A percentile compares a stretch with the other conserved stretches of the same genome.
Conservation (phyloP, 2,113 vertebrate genomes). For the Probosciger aterrimus region DNA sequence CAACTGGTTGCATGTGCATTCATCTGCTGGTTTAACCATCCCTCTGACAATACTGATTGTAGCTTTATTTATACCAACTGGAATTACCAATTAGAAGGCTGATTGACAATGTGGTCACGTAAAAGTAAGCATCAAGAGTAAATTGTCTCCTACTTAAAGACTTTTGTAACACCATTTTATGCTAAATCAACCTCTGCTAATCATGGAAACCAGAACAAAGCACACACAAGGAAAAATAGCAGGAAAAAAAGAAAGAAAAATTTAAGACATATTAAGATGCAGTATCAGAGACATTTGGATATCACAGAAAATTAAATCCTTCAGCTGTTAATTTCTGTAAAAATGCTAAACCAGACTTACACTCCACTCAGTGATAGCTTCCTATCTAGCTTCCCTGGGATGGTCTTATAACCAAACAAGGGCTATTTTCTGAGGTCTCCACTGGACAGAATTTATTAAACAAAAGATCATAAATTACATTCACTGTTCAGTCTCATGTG, state of each 20-base stretch:
- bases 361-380: not conserved
- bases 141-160: slow-evolving; percentile 35
- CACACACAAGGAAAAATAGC: not conserved
- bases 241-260: not conserved
- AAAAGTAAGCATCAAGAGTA: slow-evolving; percentile 26
- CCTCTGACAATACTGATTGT: slow-evolving; percentile 13
- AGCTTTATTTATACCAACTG: slow-evolving; percentile 20
- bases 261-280: not conserved
- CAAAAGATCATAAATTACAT: not conserved
- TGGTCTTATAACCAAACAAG: not conserved
- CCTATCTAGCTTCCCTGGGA: not conserved
- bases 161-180: not conserved
- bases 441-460: not conserved
- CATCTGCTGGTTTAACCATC: not conserved
- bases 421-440: not conserved
- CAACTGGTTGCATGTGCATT: not conserved
- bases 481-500: not conserved
- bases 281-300: not conserved
- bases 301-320: not conserved
- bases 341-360: not conserved
- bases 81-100: slow-evolving; percentile 16
- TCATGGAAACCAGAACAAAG: not conserved
- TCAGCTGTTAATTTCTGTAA: not conserved
- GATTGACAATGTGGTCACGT: slow-evolving; percentile 39
- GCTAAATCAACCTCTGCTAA: not conserved